A percentile compares a stretch with the other conserved stretches of the same genome.
Conservation (phyloP, 2,113 vertebrate genomes). For the Pollimyrus isidori region DNA sequence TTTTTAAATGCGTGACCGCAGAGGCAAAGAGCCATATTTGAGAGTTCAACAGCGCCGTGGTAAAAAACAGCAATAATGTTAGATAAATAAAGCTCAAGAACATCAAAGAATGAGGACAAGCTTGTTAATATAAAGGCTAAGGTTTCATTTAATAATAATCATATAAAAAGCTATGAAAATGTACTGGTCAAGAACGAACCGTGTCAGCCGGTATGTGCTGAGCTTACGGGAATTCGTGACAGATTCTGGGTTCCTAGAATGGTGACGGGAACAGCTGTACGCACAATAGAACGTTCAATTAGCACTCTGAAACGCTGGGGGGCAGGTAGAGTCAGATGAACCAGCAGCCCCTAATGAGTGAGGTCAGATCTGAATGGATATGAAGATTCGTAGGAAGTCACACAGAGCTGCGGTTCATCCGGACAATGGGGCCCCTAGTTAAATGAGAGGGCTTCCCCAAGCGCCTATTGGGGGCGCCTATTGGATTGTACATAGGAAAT, state of each 20-base stretch:
- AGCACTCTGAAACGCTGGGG: neutral
- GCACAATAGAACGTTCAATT: neutral
- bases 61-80: neutral
- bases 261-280: neutral
- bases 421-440: slow-evolving; percentile 12
- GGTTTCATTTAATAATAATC: neutral
- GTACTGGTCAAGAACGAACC: neutral
- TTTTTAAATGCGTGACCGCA: neutral
- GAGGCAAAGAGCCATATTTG: neutral
- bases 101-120: neutral
- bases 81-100: neutral
- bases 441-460: slow-evolving; percentile 47
- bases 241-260: neutral
- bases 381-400: neutral
- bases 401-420: slow-evolving; percentile 2
- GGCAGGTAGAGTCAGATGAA: neutral
- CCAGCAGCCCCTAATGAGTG: neutral
- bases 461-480: slow-evolving; percentile 53
- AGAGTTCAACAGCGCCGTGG: neutral
- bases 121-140: neutral
- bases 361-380: slow-evolving; percentile 16
- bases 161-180: neutral
- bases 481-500: slow-evolving; percentile 44
- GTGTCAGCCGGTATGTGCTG: neutral
- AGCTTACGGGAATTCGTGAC: neutral